Evolutionary conservation across 1,140 invertebrate genomes (phyloP), one percentile per base, ranked within the genome.

Genomic region (Idris sp.): DNA sequence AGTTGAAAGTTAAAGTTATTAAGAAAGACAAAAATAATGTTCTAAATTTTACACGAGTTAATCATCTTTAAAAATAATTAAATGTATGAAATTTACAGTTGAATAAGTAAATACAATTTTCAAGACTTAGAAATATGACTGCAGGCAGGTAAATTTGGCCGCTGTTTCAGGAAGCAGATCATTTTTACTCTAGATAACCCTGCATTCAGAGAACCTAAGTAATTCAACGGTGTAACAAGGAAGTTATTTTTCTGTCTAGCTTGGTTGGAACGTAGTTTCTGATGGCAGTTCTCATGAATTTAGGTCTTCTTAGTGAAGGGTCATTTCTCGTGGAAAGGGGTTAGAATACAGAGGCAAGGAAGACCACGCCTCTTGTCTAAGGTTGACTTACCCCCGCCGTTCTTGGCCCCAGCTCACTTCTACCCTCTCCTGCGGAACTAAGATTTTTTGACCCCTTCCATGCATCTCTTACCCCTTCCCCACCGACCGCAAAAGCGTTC

Each of bases 331-430:
- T 77, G 62, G 43, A 59, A 71, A 72, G 56, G 54, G 65, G 59
- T 38, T 72, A 67, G 53, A 74, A 62, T 53, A 49, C 31, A 64
- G 75, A 43, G 56, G 64, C 56, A 68, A 69, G 72, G 64, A 75
- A 78, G 80, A 81, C 86, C 86, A 87, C 86, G 85, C 86, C 86
- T 87, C 84, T 84, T 83, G 82, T 87, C 85, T 87, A 87, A 87
- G 85, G 86, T 86, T 81, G 81, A 81, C 78, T 86, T 81, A 81
- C 82, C 78, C 80, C 81, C 83, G 77, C 83, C 71, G 48, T 54
- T 77, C 59, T 69, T 48, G 67, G 53, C 61, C 62, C 43, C 51
- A 46, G 75, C 58, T 69, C 77, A 68, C 74, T 77, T 69, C 62
- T 61, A 73, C 69, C 74, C 75, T 78, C 76, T 80, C 80, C 61